Base-by-base conservation (phyloP, 2,797 vertebrate species). In the Periophthalmus magnuspinnatus region DNA sequence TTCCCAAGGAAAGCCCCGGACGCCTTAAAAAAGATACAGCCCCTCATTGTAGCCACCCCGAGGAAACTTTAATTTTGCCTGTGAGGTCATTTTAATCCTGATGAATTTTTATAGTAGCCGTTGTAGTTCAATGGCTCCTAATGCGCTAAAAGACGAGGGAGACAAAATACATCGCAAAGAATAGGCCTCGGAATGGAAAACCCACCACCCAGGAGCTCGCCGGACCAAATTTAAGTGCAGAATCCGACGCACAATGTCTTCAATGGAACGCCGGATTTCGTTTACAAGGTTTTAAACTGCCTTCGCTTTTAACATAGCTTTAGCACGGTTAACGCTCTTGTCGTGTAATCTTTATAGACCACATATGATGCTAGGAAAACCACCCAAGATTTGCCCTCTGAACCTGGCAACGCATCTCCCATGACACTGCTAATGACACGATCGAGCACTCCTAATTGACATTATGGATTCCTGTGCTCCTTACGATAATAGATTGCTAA, bases 11-110 rank as follows among this genome's bases (percentile, higher is more conserved):
- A 57, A 86, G 90, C 90, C 48, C 86, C 87, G 93, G 90, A 91
- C 87, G 92, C 91, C 88, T 93, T 93, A 91, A 91, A 90, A 93
- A 93, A 93, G 92, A 94, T 93, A 93, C 91, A 92, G 89, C 88
- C 89, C 83, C 89, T 84, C 90, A 91, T 93, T 93, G 93, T 92
- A 89, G 89, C 19, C 91, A 90, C 90, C 91, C 83, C n/a, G 88
- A 90, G 87, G 82, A 92, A 60, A 93, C 91, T 93, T 94, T 94
- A 91, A 93, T 94, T 95, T 94, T 93, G 92, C 86, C 91, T 93
- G 91, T 94, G 93, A 93, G 94, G 93, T 93, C 93, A 93, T 94
- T 94, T 93, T 94, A 94, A 94, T 94, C 93, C 94, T 93, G 93
- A 93, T 93, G 92, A 93, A 92, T 94, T 94, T 94, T 94, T 93